A percentile compares a stretch with the other conserved stretches of the same genome.
Evolutionary conservation across 2,888 invertebrate species (phyloP).

Genomic region (Orchesellides sinensis): DNA sequence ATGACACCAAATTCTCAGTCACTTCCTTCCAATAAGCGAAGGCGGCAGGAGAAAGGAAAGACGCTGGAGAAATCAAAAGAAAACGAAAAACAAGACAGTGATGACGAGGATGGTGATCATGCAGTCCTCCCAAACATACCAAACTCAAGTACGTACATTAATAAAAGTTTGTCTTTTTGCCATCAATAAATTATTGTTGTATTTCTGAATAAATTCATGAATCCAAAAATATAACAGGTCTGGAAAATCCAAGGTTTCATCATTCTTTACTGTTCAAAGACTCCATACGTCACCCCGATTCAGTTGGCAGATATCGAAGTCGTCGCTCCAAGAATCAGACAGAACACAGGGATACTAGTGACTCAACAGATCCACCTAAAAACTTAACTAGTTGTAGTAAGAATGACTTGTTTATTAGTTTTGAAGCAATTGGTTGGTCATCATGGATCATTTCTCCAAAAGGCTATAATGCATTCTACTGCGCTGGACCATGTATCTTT

Average conservation of each 20-base stretch:
- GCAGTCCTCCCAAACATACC: slow-evolving; percentile 62
- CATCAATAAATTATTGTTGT: slow-evolving; percentile 1
- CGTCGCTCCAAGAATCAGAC: slow-evolving; percentile 73
- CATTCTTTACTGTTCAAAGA: slow-evolving; percentile 73
- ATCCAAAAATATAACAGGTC: no score
- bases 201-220: no score
- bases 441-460: slow-evolving; percentile 82
- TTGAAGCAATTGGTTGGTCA: slow-evolving; percentile 81
- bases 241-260: slow-evolving; percentile 74
- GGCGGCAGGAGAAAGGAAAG: slow-evolving; percentile 19
- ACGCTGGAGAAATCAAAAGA: slow-evolving; percentile 23
- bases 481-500: slow-evolving; percentile 80
- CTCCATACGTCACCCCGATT: slow-evolving; percentile 74
- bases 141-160: slow-evolving; percentile 68
- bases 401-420: slow-evolving; percentile 80
- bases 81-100: slow-evolving; percentile 20
- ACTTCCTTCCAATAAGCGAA: slow-evolving; percentile 32
- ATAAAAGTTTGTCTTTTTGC: neutral
- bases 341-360: slow-evolving; percentile 30
- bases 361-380: slow-evolving; percentile 13
- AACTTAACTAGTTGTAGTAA: slow-evolving; percentile 75
- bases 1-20: slow-evolving; percentile 11
- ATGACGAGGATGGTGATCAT: slow-evolving; percentile 53
- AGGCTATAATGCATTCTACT: slow-evolving; percentile 81
- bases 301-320: slow-evolving; percentile 71